These are phyloP conservation scores for Gallinago solitaria DNA, from an alignment of 2,797 vertebrate genomes.

Conservation along the genomic window DNA sequence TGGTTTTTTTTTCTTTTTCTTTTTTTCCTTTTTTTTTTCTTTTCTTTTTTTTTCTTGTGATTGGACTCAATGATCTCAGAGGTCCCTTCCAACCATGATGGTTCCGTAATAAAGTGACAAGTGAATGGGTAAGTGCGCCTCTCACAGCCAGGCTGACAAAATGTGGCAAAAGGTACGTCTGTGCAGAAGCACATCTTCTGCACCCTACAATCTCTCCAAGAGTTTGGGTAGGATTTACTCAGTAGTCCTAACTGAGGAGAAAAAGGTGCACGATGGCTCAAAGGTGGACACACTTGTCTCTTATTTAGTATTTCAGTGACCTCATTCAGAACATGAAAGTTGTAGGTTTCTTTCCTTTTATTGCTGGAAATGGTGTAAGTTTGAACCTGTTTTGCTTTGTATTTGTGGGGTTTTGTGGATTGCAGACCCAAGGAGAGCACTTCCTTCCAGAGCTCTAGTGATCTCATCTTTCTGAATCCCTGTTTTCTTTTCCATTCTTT, in stretches of 20 bases:
- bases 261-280: neutral
- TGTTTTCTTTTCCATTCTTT: neutral
- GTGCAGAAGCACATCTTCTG: neutral
- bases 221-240: neutral
- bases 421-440: neutral
- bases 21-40: too few species aligned
- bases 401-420: neutral
- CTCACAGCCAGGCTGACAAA: neutral
- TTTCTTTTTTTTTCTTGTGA: too few species aligned
- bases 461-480: neutral
- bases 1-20: too few species aligned
- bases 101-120: neutral
- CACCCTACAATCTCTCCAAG: fast-evolving
- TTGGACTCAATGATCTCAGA: too few species aligned
- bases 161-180: neutral
- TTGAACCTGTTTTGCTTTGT: neutral
- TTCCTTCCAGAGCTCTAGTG: neutral
- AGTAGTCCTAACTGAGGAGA: neutral
- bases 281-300: neutral
- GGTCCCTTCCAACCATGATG: too few species aligned
- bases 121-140: neutral
- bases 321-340: neutral
- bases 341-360: neutral
- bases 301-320: neutral
- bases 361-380: neutral